Conservation (phyloP, 2,113 vertebrate species). For the Muscicapa adusta region DNA sequence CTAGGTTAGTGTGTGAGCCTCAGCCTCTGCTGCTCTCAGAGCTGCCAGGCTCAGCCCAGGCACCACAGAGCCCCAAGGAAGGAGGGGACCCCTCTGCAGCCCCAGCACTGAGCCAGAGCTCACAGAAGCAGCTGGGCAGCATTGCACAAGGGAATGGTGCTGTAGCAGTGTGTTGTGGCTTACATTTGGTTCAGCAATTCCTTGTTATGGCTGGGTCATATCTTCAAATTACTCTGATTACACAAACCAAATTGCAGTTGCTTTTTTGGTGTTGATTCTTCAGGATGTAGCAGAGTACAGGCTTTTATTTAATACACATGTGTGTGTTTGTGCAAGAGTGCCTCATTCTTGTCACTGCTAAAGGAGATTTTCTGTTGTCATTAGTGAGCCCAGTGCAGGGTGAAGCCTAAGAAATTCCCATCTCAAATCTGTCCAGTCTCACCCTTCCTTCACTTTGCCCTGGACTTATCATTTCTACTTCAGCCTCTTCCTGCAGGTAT, state of each 20-base stretch:
- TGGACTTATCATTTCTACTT: neutral
- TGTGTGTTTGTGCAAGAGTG: neutral
- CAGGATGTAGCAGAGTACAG: neutral
- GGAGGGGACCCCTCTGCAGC: neutral
- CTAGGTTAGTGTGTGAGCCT: neutral
- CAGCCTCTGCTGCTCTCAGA: neutral
- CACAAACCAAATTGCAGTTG: neutral
- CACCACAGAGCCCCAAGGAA: neutral
- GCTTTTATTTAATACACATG: rapidly evolving
- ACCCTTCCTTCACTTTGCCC: neutral
- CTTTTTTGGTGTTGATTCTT: neutral
- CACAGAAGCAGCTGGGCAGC: neutral
- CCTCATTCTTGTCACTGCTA: neutral
- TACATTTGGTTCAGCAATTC: neutral
- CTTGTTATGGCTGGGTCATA: neutral
- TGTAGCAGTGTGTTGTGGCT: neutral
- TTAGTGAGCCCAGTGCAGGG: neutral
- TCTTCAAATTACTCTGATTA: neutral
- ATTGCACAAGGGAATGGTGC: neutral
- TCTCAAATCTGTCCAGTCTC: neutral
- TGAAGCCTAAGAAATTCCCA: neutral
- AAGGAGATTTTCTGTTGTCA: neutral
- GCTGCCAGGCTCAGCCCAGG: neutral
- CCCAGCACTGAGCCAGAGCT: neutral
- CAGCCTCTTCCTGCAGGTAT: neutral